A percentile compares a stretch with the other conserved stretches of the same genome.
phyloP scores from a whole-genome alignment of 2,797 vertebrate species.

The Pampus argenteus region DNA sequence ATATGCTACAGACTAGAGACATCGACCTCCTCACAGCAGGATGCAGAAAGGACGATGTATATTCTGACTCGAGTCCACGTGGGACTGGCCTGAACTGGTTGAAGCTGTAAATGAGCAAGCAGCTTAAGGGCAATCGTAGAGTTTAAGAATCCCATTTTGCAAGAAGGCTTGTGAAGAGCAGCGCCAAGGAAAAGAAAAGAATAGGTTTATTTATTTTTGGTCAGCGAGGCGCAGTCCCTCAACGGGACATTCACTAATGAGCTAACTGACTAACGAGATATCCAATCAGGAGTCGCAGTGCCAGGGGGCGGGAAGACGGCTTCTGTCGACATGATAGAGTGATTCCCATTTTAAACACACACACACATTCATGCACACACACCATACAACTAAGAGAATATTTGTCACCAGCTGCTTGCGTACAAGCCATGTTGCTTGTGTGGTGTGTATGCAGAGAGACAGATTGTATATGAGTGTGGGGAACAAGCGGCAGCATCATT shows the following conservation, averaged over 20 bases:
- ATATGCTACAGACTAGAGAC: conserved; percentile 26
- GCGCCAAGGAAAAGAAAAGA: conserved; percentile 38
- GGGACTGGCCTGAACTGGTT: conserved; percentile 54
- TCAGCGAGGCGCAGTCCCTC: conserved; percentile 36
- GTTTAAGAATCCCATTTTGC: conserved; percentile 34
- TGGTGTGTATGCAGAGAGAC: conserved; percentile 49
- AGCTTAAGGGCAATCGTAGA: conserved; percentile 37
- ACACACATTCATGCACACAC: conserved; percentile 48
- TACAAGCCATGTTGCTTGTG: conserved; percentile 54
- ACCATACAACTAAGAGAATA: conserved; percentile 57
- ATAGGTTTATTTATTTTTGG: conserved; percentile 47
- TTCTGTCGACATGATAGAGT: conserved; percentile 60
- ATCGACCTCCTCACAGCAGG: conserved; percentile 33
- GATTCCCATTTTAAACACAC: conserved; percentile 51
- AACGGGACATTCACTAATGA: conserved; percentile 64
- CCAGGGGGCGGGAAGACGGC: conserved; percentile 66
- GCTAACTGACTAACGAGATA: conserved; percentile 76
- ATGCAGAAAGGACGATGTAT: conserved; percentile 46
- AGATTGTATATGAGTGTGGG: conserved; percentile 52
- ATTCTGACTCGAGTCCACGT: conserved; percentile 56
- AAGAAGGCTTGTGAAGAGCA: conserved; percentile 31
- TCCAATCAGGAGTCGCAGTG: conserved; percentile 70
- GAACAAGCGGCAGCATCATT: conserved; percentile 55
- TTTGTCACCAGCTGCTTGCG: conserved; percentile 74
- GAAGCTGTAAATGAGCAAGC: conserved; percentile 37